phyloP scores from a whole-genome alignment of 2,113 vertebrate genomes.

The Connochaetes taurinus region DNA sequence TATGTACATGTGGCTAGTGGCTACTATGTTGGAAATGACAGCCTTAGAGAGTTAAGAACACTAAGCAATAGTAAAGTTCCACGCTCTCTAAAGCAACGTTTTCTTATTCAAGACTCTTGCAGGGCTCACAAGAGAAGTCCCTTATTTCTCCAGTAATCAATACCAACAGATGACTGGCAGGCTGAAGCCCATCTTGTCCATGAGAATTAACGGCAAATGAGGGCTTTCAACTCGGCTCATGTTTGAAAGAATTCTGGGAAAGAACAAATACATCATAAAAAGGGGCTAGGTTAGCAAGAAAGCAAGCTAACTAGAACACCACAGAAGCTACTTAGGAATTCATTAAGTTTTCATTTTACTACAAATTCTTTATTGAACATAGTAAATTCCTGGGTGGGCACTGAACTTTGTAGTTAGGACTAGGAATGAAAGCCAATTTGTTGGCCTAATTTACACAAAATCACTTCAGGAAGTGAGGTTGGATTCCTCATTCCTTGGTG shows the following conservation, averaged over 20 bases:
- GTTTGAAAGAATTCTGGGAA: slow-evolving; percentile 8
- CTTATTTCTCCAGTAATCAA: background rate
- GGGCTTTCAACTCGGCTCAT: background rate
- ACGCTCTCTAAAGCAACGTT: background rate
- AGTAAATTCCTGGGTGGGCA: background rate
- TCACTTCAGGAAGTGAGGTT: background rate
- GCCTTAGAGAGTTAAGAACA: background rate
- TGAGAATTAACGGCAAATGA: background rate
- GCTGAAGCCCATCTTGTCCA: background rate
- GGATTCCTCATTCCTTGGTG: background rate
- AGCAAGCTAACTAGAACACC: background rate
- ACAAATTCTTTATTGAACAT: background rate
- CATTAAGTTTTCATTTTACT: slow-evolving; percentile 38
- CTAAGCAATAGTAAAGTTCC: background rate
- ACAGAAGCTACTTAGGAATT: background rate
- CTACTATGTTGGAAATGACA: background rate
- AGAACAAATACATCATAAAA: background rate
- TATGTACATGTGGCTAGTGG: background rate
- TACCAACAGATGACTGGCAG: background rate
- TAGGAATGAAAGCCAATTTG: background rate
- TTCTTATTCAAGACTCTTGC: background rate
- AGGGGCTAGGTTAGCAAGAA: background rate
- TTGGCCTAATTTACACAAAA: background rate
- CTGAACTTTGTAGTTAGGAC: background rate
- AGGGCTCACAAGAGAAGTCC: background rate